Evolutionary conservation across 1,140 invertebrate species (phyloP).

Genomic region (Drosophila kanapiae): DNA sequence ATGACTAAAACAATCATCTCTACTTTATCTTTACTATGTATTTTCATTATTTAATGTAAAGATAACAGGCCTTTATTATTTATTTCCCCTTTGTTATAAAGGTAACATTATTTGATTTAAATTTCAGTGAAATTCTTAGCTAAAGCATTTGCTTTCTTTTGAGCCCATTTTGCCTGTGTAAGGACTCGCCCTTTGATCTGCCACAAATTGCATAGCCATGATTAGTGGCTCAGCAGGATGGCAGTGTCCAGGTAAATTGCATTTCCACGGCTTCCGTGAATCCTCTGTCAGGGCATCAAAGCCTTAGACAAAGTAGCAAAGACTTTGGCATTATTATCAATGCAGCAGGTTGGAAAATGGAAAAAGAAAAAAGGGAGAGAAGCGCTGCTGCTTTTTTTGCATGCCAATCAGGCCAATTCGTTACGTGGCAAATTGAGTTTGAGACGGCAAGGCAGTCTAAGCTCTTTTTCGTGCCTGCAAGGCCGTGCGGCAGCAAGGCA

Average conservation of each 20-base stretch:
- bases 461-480: conserved; percentile 55
- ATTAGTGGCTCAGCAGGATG: conserved; percentile 15
- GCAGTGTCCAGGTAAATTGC: conserved; percentile 21
- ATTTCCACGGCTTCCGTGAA: conserved; percentile 26
- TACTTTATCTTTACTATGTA: background rate
- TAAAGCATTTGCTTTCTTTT: background rate
- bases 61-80: background rate
- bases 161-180: background rate
- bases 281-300: conserved; percentile 16
- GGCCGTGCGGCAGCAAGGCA: conserved; percentile 36
- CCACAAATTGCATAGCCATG: conserved; percentile 29
- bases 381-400: conserved; percentile 30
- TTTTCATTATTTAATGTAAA: background rate
- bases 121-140: no score
- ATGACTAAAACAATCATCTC: background rate
- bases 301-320: conserved; percentile 11
- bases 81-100: background rate
- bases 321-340: conserved; percentile 29
- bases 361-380: conserved; percentile 15
- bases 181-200: background rate
- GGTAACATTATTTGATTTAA: background rate
- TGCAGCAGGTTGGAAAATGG: conserved; percentile 23
- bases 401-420: conserved; percentile 71
- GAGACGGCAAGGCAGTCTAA: conserved; percentile 32
- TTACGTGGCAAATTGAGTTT: conserved; percentile 61